These are phyloP conservation scores for Callionymus lyra DNA, from an alignment of 2,113 vertebrate species.

Conservation along the genomic window DNA sequence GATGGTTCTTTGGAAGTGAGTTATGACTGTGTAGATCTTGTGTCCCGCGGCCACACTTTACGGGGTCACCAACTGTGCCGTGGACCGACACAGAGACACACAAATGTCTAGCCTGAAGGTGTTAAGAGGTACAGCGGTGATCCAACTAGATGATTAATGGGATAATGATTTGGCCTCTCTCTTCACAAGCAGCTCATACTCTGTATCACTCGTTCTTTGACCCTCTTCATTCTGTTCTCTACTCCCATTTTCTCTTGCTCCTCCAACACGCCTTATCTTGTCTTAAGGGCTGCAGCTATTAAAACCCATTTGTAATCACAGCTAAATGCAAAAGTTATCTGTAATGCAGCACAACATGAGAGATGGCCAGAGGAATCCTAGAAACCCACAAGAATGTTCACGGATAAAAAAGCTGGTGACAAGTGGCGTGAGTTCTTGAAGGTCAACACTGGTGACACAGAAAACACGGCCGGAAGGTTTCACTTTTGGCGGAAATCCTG, in stretches of 20 bases:
- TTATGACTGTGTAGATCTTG: constrained; percentile 23
- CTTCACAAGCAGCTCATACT: constrained; percentile 14
- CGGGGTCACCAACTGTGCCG: constrained; percentile 38
- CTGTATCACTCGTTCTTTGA: constrained; percentile 35
- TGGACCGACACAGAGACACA: constrained; percentile 19
- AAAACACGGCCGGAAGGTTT: constrained; percentile 47
- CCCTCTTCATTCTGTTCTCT: constrained; percentile 14
- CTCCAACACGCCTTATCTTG: constrained; percentile 1
- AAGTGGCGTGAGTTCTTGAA: constrained; percentile 31
- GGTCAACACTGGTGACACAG: constrained; percentile 49
- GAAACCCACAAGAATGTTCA: constrained; percentile 29
- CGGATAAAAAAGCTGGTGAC: constrained; percentile 37
- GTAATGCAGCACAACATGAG: not conserved
- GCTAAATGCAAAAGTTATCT: constrained; percentile 11
- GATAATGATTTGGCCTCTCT: constrained; percentile 41
- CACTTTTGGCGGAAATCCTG: constrained; percentile 40
- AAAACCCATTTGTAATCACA: constrained; percentile 39
- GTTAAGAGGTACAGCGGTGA: constrained; percentile 26
- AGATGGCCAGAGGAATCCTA: constrained; percentile 10
- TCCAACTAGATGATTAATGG: constrained; percentile 52
- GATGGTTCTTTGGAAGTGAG: constrained; percentile 27
- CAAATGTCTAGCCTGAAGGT: constrained; percentile 31
- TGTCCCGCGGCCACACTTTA: constrained; percentile 43
- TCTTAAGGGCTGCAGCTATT: constrained; percentile 20
- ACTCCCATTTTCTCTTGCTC: constrained; percentile 28